Evolutionary conservation across 2,113 vertebrate species (phyloP).

Genomic region (Dicaeum eximium): DNA sequence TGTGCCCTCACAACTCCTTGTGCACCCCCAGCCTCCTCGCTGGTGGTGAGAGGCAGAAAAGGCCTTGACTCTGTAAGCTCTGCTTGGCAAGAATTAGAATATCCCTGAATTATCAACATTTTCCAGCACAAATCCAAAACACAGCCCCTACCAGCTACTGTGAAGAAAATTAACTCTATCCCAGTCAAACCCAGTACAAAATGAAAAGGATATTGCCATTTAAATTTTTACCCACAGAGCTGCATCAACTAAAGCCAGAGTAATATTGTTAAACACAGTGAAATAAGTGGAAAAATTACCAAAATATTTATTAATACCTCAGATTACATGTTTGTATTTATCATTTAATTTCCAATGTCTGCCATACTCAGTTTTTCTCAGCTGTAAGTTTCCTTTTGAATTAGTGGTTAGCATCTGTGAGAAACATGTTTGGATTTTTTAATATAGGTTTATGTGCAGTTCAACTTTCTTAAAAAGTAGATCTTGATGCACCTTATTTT

Average conservation of each 20-base stretch:
- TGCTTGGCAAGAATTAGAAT: neutral
- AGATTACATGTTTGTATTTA: neutral
- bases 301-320: neutral
- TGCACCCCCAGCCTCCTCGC: accelerated
- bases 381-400: neutral
- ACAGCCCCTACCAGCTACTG: neutral
- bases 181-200: neutral
- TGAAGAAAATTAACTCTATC: neutral
- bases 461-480: accelerated
- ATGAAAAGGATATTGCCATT: neutral
- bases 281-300: neutral
- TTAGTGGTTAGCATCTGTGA: neutral
- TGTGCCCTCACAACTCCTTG: too few species aligned
- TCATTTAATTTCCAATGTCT: neutral
- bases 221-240: neutral
- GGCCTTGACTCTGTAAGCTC: neutral
- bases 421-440: neutral
- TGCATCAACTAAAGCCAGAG: neutral
- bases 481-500: neutral
- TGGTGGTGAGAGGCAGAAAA: neutral
- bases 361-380: neutral
- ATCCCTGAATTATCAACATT: neutral
- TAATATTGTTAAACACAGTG: neutral
- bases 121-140: neutral
- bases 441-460: neutral